Evolutionary conservation across 2,888 invertebrate genomes (phyloP), one percentile per base, ranked within the genome.

Genomic region (Aricia artaxerxes): DNA sequence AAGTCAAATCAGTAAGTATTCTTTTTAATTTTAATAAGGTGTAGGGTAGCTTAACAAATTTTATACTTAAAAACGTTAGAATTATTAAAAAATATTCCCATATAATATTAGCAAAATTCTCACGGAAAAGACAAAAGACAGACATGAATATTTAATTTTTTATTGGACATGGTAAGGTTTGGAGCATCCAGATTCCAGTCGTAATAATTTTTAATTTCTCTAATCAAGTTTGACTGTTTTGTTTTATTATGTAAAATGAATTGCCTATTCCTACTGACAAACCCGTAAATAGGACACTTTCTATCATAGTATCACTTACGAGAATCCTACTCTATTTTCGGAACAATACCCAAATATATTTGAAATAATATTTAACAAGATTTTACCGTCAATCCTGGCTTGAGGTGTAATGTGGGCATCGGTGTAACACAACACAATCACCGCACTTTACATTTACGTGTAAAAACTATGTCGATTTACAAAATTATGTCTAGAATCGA

Each of bases 371-470:
- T 81, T 77, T 79, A 78, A 78, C 75, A 78, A 53, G 73, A 84
- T 85, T 83, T 90, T 89, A 95, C 95, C 92, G 94, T 94, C 82
- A 94, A 88, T 88, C 94, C 94, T 82, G 94, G 92, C 85, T 94
- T 94, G 83, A 95, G 89, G 82, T 94, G 92, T 91, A 95, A 83
- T 81, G 94, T 90, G 85, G 95, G 95, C 95, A 94, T 95, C 86
- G 86, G 87, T 89, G 83, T 82, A 78, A 82, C 81, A 83, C 79
- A 61, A 78, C 80, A 83, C 83, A 80, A 69, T 81, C 88, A 91
- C 90, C 88, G 83, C 90, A 92, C 91, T 88, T 86, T 88, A 91
- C 90, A 88, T 88, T 60, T 79, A 81, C 82, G 82, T 80, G 82
- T 79, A 80, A 82, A 49, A 80, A 82, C 84, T 81, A 81, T 80